phyloP scores from a whole-genome alignment of 2,888 invertebrate species.

The Netelia melanura region DNA sequence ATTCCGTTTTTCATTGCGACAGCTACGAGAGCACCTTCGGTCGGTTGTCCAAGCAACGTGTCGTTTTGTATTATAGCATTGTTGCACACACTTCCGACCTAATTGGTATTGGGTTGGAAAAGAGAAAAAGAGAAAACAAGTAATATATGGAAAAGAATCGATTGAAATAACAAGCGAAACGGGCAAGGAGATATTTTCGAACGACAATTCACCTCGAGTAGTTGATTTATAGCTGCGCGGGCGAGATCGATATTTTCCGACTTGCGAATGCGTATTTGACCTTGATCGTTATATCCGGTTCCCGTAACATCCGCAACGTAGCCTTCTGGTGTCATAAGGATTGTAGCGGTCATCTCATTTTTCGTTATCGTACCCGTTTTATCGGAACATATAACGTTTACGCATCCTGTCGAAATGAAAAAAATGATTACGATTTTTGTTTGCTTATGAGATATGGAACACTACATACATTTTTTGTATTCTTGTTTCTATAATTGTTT shows the following conservation, averaged over 20 bases:
- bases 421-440: conserved; percentile 10
- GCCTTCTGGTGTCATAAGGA: conserved; percentile 96
- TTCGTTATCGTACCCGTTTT: conserved; percentile 99
- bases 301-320: conserved; percentile 96
- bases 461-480: conserved; percentile 30
- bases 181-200: background rate
- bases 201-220: conserved; percentile 90
- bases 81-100: conserved; percentile 96
- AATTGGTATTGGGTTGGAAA: conserved; percentile 5
- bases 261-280: conserved; percentile 93
- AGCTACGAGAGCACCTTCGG: conserved; percentile 98
- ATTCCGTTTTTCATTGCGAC: conserved; percentile 97
- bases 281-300: conserved; percentile 95
- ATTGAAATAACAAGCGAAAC: too few species aligned
- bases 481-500: background rate
- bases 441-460: background rate
- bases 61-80: conserved; percentile 96
- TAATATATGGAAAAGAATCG: background rate
- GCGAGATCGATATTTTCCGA: conserved; percentile 92
- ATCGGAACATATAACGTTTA: conserved; percentile 98
- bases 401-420: conserved; percentile 89
- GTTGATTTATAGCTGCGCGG: conserved; percentile 90
- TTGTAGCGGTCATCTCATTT: conserved; percentile 99
- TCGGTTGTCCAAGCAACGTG: conserved; percentile 96
- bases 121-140: background rate